A percentile compares a stretch with the other conserved stretches of the same genome.
phyloP scores from a whole-genome alignment of 37 sponge, comb jelly and placozoan species.

The Beroe forskalii region DNA sequence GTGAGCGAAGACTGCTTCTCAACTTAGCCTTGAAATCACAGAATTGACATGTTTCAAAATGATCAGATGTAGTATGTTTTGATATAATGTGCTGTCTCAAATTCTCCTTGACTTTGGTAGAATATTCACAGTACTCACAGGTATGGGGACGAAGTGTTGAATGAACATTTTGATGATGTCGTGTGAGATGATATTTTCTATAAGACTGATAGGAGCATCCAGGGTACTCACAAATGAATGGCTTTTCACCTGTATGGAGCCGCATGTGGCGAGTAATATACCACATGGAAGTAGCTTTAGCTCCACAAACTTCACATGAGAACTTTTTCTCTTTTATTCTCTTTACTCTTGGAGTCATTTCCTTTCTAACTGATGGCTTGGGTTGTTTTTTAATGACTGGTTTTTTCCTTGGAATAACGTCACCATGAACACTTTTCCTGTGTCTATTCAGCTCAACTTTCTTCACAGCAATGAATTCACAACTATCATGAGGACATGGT shows the following conservation, averaged over 20 bases:
- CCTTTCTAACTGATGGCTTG: neutral
- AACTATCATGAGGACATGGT: neutral
- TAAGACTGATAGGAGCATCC: neutral
- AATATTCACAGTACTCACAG: slow-evolving; percentile 43
- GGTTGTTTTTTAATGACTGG: neutral
- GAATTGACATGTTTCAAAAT: slow-evolving; percentile 17
- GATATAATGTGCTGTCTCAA: neutral
- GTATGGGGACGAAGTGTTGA: neutral
- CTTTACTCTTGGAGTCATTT: neutral
- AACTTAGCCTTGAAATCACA: slow-evolving; percentile 26
- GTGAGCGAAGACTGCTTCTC: neutral
- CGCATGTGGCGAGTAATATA: slow-evolving; percentile 16
- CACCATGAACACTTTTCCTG: slow-evolving; percentile 12
- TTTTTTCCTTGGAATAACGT: slow-evolving; percentile 1
- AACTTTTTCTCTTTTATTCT: slow-evolving; percentile 32
- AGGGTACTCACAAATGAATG: slow-evolving; percentile 46
- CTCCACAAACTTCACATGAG: slow-evolving; percentile 30
- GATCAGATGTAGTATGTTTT: neutral
- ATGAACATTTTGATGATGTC: slow-evolving; percentile 1
- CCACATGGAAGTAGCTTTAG: slow-evolving; percentile 19
- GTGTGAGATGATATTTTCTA: neutral
- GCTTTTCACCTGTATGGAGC: slow-evolving; percentile 44
- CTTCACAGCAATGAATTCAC: neutral
- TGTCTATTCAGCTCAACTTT: neutral
- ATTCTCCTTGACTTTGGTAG: neutral